Evolutionary conservation across 2,113 vertebrate species (phyloP).

Genomic region (Takifugu flavidus): DNA sequence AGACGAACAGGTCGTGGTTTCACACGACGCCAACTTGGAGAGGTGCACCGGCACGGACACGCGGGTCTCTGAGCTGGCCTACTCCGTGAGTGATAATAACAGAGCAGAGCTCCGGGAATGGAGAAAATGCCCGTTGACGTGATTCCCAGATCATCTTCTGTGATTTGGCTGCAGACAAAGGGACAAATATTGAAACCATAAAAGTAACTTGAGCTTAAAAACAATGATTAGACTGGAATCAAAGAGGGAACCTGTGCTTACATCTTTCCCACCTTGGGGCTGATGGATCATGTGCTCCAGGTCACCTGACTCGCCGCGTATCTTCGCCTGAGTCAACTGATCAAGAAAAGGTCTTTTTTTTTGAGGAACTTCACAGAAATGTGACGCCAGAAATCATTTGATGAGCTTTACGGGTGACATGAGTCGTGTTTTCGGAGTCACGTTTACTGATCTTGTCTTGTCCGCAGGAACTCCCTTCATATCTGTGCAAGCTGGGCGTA

Average conservation of each 20-base stretch:
- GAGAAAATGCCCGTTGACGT: too few species aligned
- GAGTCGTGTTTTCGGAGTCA: not conserved
- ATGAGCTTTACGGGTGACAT: not conserved
- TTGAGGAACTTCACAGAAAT: too few species aligned
- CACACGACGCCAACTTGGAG: conserved; percentile 88
- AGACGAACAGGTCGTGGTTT: conserved; percentile 93
- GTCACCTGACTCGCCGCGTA: conserved; percentile 22
- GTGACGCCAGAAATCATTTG: too few species aligned
- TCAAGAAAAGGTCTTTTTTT: not conserved
- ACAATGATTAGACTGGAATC: not conserved
- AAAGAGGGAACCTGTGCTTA: not conserved
- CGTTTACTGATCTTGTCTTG: conserved; percentile 15
- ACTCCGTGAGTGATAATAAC: conserved; percentile 79
- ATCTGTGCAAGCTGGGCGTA: conserved; percentile 88
- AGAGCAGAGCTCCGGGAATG: too few species aligned
- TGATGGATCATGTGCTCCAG: conserved; percentile 12
- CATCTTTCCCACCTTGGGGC: too few species aligned
- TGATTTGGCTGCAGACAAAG: too few species aligned
- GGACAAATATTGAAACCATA: too few species aligned
- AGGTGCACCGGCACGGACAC: conserved; percentile 84
- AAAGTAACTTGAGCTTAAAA: too few species aligned
- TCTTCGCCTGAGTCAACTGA: not conserved
- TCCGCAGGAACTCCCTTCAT: conserved; percentile 90
- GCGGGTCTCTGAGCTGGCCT: conserved; percentile 82
- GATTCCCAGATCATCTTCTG: too few species aligned